These are phyloP conservation scores for Apostichopus californicus DNA, from an alignment of 35 echinoderm and acorn worm genomes.

Conservation along the genomic window DNA sequence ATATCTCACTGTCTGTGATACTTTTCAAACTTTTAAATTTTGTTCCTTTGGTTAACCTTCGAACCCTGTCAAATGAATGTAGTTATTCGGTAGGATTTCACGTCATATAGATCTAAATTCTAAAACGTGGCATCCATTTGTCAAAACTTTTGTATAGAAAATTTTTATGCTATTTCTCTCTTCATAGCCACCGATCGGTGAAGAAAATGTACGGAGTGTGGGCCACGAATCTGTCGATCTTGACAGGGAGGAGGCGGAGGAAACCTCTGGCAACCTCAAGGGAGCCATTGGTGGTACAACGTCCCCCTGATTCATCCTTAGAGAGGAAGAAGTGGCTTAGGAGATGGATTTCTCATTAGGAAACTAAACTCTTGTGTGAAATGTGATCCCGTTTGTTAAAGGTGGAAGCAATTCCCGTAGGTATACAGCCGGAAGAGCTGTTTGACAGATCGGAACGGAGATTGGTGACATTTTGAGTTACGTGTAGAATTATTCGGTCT, in stretches of 20 bases:
- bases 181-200: neutral
- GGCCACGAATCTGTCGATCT: neutral
- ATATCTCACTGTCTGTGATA: too few species aligned
- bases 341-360: neutral
- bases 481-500: neutral
- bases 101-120: too few species aligned
- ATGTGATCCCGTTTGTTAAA: neutral
- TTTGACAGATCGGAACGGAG: too few species aligned
- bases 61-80: too few species aligned
- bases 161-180: neutral
- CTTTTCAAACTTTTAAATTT: too few species aligned
- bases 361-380: neutral
- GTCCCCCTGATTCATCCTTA: neutral
- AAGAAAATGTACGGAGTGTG: neutral
- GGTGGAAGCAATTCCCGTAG: neutral
- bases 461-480: too few species aligned
- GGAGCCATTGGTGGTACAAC: neutral
- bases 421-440: neutral
- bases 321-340: neutral
- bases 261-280: neutral
- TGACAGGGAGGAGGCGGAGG: neutral
- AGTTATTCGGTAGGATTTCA: too few species aligned
- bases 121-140: too few species aligned
- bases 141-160: too few species aligned
- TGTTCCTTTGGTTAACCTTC: too few species aligned